Evolutionary conservation across 2,888 invertebrate species (phyloP), one percentile per base, ranked within the genome.

Genomic region (Ellobium chinense): DNA sequence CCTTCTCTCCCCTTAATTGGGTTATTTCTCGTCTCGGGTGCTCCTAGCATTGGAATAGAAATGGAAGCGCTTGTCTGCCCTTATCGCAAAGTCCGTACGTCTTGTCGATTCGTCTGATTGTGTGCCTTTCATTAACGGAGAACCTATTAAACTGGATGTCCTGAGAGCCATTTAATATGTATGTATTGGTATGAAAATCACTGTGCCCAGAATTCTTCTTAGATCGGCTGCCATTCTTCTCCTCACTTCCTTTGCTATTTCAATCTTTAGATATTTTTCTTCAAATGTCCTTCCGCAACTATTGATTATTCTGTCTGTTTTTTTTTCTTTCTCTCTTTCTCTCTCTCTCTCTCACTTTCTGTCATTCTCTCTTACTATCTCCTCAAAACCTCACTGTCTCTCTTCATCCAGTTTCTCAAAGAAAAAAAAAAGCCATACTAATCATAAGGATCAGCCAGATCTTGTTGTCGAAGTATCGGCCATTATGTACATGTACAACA

Each of bases 21-120:
- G 72, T 72, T 72, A 72, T 34, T 36, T 72, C 72, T n/a, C 56
- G 58, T 72, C 70, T 56, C 36, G 31, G 31, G 56, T 56, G 24
- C 70, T 18, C 29, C 27, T 21, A 31, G 54, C 3, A 54, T 31
- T 54, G 54, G 39, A 29, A 24, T 24, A 37, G 37, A 66, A n/a
- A 54, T 69, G 29, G 56, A 21, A 27, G 46, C 70, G 12, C 56
- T 69, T 46, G 69, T 24, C 69, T 27, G 18, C 37, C 37, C 5
- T 56, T 70, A 70, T 54, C 70, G 12, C 21, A n/a, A 21, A 70
- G 54, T 56, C 70, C 24, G 54, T n/a, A 21, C 5, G 70, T 70
- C 29, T 29, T 2, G 54, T n/a, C n/a, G n/a, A n/a, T n/a, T n/a
- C n/a, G n/a, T n/a, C n/a, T n/a, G n/a, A n/a, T n/a, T n/a, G n/a